phyloP scores from a whole-genome alignment of 2,888 invertebrate species.

The Tethea ocularis region DNA sequence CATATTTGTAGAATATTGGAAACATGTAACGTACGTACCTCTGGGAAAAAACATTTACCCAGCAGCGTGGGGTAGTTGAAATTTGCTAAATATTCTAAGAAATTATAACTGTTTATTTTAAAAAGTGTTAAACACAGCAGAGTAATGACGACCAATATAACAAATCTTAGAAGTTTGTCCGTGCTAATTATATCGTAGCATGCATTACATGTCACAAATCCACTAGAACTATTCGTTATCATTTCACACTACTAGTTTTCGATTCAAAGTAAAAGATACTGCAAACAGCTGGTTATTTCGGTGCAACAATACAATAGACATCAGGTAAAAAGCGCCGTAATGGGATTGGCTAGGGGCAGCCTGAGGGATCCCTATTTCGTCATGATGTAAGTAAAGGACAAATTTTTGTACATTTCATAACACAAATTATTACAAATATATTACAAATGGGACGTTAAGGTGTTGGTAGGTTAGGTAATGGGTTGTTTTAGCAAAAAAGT shows the following conservation, averaged over 20 bases:
- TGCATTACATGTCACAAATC: conserved; percentile 24
- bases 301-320: conserved; percentile 29
- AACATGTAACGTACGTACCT: conserved; percentile 1
- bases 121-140: conserved; percentile 35
- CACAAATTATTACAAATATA: neutral
- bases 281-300: conserved; percentile 36
- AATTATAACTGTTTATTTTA: conserved; percentile 47
- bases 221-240: conserved; percentile 34
- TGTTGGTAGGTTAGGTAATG: no score
- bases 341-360: conserved; percentile 32
- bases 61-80: conserved; percentile 7
- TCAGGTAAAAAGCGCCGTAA: conserved; percentile 60
- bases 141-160: conserved; percentile 43
- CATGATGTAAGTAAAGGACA: neutral
- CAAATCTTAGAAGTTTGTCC: conserved; percentile 38
- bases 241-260: conserved; percentile 29
- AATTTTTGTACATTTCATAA: neutral
- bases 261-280: conserved; percentile 12
- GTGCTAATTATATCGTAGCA: conserved; percentile 26
- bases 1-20: conserved; percentile 8
- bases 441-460: neutral
- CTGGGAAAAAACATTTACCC: neutral
- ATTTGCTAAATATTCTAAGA: conserved; percentile 43
- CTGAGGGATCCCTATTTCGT: neutral
- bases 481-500: neutral